Percentiles rank a stretch among this genome's conserved stretches.
phyloP scores from a whole-genome alignment of 2,888 invertebrate species.

The Pristionchus fissidentatus region DNA sequence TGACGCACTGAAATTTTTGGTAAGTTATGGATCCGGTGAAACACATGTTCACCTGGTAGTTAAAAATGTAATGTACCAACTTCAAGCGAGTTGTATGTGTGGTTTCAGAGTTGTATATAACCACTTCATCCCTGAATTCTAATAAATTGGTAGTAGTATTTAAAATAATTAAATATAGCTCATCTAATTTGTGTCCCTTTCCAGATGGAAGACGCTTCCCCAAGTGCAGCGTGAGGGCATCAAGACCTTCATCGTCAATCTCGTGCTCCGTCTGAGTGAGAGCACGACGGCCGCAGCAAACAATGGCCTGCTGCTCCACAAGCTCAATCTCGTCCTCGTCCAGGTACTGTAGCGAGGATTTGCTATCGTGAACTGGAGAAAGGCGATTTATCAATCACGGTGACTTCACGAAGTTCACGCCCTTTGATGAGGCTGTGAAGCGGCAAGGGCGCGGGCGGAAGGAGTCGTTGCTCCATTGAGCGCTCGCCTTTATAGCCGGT shows the following conservation, averaged over 20 bases:
- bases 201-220: constrained; percentile 93
- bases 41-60: not conserved
- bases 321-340: constrained; percentile 97
- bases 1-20: not conserved
- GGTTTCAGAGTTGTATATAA: no score
- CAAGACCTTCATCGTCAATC: constrained; percentile 97
- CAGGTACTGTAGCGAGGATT: constrained; percentile 80
- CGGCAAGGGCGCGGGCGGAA: no score
- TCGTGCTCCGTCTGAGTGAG: constrained; percentile 97
- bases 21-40: not conserved
- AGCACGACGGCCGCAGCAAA: constrained; percentile 83
- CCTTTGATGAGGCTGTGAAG: no score
- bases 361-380: not conserved
- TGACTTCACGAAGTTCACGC: no score
- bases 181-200: not conserved
- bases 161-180: not conserved
- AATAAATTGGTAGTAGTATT: not conserved
- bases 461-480: no score
- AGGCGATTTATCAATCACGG: no score
- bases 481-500: no score
- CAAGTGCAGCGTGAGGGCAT: constrained; percentile 99
- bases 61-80: no score
- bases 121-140: not conserved
- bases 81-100: no score
- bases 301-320: constrained; percentile 96